Base-by-base conservation (phyloP, 2,113 vertebrate genomes). In the Anser cygnoides region DNA sequence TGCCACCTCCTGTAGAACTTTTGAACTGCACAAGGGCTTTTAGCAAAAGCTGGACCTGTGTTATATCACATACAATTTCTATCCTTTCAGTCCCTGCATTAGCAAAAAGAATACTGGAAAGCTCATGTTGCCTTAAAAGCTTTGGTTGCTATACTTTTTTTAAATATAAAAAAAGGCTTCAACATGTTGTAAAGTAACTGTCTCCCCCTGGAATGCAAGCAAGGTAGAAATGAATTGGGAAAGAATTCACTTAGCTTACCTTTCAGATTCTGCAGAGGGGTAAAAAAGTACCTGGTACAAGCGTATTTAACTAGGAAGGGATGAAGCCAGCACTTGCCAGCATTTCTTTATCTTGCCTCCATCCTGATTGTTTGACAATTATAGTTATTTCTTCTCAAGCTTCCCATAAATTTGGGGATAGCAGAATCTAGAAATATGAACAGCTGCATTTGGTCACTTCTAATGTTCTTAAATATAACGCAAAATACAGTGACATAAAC, bases 1-100 rank as follows among this genome's bases (percentile, higher is more conserved):
- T 97, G 98, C 98, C 98, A 98, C 75, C 98, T 99, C 55, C 97
- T 97, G 98, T 97, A 87, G 82, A 86, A n/a, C 67, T 9, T 41
- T 4, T 2, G 55, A 91, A 95, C 37, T 87, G 57, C 95, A 92
- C 44, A 15, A 25, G 16, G 33, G 41, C 20, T 93, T 85, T n/a
- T 2, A 33, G 84, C 44, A 71, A 8, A 71, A 63, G 31, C 8
- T 6, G 4, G 13, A 92, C 16, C 63, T 9, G 29, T 15, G 4
- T 1, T 26, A 54, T 0, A 3, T 1, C 49, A 43, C 62, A 2
- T 4, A 6, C 6, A 3, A 55, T 41, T 43, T 39, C 84, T 52
- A 44, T 12, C 29, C 6, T 0, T 41, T 73, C 63, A 46, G 19
- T 10, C 18, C 37, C 39, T 20, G 4, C 3, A 14, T 37, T 4